Base-by-base conservation (phyloP, 1,140 invertebrate genomes). In the Monomorium pharaonis region DNA sequence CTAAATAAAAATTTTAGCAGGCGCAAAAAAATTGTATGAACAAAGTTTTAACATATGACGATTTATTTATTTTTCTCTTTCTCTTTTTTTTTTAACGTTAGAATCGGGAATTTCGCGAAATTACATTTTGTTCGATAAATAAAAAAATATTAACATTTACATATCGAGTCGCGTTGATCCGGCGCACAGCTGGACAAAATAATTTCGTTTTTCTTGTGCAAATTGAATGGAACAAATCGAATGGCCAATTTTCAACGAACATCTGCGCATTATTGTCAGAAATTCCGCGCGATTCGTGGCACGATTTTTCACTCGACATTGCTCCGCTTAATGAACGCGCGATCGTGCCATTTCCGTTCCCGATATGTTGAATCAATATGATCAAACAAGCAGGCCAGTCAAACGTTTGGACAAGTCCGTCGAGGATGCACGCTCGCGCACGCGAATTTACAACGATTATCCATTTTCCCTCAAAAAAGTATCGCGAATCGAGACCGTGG, bases 301-400 rank as follows among this genome's bases (percentile, higher is more conserved):
- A 78, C 27, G 76, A 69, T 80, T 80, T 80, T 69, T 54, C 62
- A 80, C 21, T 69, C n/a, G 33, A 16, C 47, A 80, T 80, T 80
- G 33, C 51, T 27, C 47, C n/a, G 18, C n/a, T 69, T 80, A 80
- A 78, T 78, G 75, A 80, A 80, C 49, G 47, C 63, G 63, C 62
- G 62, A 67, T 80, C 62, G 44, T 37, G 51, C 62, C n/a, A 80
- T 80, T 69, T 69, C 21, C 76, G 27, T 77, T 51, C 44, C 42
- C 27, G 7, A 51, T 63, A 16, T 56, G 47, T 69, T 69, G 21
- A 69, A 80, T 80, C 76, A 27, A 80, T 80, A 67, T 21, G 3
- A 42, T 69, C 62, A 42, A 80, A 78, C 58, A 78, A 65, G 42
- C 47, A 80, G 16, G 14, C 21, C n/a, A 14, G 58, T 44, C 54